phyloP scores from a whole-genome alignment of 2,797 vertebrate species.

The Prunella strophiata region DNA sequence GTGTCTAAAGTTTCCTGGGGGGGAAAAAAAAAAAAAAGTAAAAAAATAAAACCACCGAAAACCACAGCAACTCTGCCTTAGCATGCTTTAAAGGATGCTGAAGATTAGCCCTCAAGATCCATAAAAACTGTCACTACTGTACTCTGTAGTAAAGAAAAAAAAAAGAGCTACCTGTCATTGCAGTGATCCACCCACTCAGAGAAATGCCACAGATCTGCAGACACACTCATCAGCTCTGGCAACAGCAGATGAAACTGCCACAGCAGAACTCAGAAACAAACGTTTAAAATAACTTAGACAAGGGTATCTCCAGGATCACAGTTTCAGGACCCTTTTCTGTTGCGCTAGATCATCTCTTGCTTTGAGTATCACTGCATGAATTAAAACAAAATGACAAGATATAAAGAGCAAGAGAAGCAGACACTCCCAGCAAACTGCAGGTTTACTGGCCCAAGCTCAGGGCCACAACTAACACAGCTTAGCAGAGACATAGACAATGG shows the following conservation, averaged over 20 bases:
- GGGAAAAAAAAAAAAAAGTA: background rate
- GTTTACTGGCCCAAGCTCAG: background rate
- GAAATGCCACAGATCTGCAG: background rate
- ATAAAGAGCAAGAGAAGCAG: background rate
- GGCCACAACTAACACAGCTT: background rate
- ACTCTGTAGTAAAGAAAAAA: background rate
- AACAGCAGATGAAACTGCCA: slow-evolving; percentile 12
- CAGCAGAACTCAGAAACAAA: background rate
- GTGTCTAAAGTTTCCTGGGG: background rate
- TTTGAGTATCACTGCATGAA: background rate
- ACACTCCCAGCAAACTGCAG: background rate
- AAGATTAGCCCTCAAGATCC: background rate
- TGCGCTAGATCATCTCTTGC: background rate
- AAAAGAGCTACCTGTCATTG: background rate
- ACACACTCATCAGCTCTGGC: background rate
- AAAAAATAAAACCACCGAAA: background rate
- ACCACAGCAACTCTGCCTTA: background rate
- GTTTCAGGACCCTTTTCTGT: background rate
- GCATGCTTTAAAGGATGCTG: background rate
- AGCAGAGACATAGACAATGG: background rate
- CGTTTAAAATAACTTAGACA: background rate
- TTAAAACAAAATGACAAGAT: background rate
- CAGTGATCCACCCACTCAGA: slow-evolving; percentile 20
- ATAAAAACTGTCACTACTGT: background rate
- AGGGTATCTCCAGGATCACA: background rate